These are phyloP conservation scores for Epinephelus cyanopodus DNA, from an alignment of 2,113 vertebrate species.

Conservation along the genomic window DNA sequence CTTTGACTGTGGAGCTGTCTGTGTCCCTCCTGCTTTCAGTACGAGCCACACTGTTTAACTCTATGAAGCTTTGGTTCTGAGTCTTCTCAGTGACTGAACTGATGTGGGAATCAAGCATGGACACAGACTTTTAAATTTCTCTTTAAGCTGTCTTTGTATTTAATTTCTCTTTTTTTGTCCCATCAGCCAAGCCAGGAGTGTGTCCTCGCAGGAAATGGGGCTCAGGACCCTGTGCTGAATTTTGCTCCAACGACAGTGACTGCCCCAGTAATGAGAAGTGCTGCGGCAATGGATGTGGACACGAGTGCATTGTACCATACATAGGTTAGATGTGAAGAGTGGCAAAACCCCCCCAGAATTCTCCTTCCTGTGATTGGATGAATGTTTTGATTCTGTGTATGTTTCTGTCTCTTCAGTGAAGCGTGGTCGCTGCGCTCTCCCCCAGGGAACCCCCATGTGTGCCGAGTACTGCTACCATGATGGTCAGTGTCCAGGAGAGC, in stretches of 20 bases:
- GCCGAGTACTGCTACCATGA: constrained; percentile 83
- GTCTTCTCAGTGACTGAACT: constrained; percentile 2
- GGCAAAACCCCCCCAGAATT: background rate
- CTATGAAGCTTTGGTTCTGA: constrained; percentile 10
- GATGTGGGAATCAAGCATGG: background rate
- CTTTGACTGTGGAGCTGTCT: constrained; percentile 75
- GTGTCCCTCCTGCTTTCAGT: constrained; percentile 80
- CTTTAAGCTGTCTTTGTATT: background rate
- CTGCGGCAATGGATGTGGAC: constrained; percentile 85
- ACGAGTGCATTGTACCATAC: constrained; percentile 79
- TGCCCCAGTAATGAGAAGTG: constrained; percentile 82
- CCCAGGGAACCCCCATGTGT: constrained; percentile 78
- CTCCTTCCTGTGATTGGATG: background rate
- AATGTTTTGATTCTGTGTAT: background rate
- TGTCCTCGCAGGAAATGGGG: constrained; percentile 62
- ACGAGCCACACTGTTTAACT: constrained; percentile 34
- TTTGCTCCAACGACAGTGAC: constrained; percentile 78
- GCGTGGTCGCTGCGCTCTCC: constrained; percentile 73
- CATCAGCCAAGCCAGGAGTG: constrained; percentile 77
- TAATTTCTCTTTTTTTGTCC: background rate
- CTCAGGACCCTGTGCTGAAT: constrained; percentile 77
- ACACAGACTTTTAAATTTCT: background rate
- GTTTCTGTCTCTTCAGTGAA: constrained; percentile 74
- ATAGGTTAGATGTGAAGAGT: constrained; percentile 66
- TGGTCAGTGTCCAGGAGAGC: constrained; percentile 77